Conservation (phyloP, 2,888 invertebrate genomes). For the Noctua comes region DNA sequence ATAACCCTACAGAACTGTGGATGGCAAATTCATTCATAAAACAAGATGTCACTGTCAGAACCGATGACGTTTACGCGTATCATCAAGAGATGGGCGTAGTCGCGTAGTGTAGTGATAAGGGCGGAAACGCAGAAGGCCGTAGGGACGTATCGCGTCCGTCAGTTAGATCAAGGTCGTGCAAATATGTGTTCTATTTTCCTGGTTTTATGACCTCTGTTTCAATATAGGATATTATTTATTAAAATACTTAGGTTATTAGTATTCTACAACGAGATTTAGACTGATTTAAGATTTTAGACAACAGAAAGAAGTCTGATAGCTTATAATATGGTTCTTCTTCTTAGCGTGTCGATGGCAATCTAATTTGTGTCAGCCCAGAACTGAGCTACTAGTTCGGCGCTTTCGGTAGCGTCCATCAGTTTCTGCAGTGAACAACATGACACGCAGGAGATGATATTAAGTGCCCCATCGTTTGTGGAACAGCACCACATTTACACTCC, state of each 20-base stretch:
- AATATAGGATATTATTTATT: slow-evolving; percentile 16
- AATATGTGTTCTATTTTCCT: slow-evolving; percentile 53
- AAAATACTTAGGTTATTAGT: background rate
- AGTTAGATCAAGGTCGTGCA: slow-evolving; percentile 67
- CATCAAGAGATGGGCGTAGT: slow-evolving; percentile 45
- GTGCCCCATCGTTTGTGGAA: no score
- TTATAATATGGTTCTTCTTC: no score
- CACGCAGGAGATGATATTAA: no score
- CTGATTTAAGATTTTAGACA: background rate
- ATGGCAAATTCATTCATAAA: slow-evolving; percentile 20
- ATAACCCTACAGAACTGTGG: background rate
- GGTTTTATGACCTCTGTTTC: slow-evolving; percentile 51
- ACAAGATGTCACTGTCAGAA: slow-evolving; percentile 36
- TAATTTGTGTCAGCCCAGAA: no score
- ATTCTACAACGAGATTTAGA: background rate
- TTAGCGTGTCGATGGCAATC: no score
- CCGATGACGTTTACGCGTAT: slow-evolving; percentile 42
- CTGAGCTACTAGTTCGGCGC: no score
- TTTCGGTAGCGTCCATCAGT: no score
- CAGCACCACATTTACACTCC: no score
- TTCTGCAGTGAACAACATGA: no score
- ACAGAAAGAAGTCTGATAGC: no score
- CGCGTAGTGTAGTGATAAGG: slow-evolving; percentile 69
- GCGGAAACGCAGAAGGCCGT: slow-evolving; percentile 72
- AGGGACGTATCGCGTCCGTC: slow-evolving; percentile 51